Conservation (phyloP, 2,888 invertebrate species). For the Andrena bicolor region DNA sequence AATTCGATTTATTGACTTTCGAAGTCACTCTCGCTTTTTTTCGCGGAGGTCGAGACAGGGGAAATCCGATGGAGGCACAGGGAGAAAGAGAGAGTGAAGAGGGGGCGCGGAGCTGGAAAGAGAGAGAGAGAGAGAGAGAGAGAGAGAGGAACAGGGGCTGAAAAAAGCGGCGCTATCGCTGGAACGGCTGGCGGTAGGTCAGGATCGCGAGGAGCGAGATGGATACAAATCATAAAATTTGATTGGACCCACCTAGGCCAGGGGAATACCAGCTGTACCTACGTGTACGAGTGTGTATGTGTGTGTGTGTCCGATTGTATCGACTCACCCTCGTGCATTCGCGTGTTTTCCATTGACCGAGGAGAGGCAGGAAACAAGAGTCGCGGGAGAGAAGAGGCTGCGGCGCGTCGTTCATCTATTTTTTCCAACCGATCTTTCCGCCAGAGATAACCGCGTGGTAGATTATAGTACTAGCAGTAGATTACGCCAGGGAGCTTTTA, state of each 20-base stretch:
- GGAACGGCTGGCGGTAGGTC: conserved; percentile 76
- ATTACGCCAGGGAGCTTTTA: conserved; percentile 13
- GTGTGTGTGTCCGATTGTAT: conserved; percentile 67
- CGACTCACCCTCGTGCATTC: conserved; percentile 73
- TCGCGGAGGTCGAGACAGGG: conserved; percentile 58
- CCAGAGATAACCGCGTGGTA: not conserved
- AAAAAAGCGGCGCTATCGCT: conserved; percentile 63
- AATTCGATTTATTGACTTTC: conserved; percentile 74
- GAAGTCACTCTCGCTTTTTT: conserved; percentile 75
- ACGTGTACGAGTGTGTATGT: conserved; percentile 28
- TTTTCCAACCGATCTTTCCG: conserved; percentile 12
- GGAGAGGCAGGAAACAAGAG: conserved; percentile 38
- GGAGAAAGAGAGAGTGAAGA: conserved; percentile 32
- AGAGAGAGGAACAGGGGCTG: conserved; percentile 23
- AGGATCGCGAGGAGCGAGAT: conserved; percentile 78
- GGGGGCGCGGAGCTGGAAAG: conserved; percentile 30
- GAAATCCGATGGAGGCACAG: conserved; percentile 42
- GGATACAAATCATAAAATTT: conserved; percentile 84
- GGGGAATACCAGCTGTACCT: conserved; percentile 66
- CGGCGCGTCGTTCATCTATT: conserved; percentile 75
- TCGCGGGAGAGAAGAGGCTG: conserved; percentile 16
- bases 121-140: conserved; percentile 48
- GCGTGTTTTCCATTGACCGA: conserved; percentile 62
- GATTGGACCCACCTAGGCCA: conserved; percentile 79
- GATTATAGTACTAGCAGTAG: not conserved